phyloP scores from a whole-genome alignment of 2,888 invertebrate species.

The Brachylomia viminalis region DNA sequence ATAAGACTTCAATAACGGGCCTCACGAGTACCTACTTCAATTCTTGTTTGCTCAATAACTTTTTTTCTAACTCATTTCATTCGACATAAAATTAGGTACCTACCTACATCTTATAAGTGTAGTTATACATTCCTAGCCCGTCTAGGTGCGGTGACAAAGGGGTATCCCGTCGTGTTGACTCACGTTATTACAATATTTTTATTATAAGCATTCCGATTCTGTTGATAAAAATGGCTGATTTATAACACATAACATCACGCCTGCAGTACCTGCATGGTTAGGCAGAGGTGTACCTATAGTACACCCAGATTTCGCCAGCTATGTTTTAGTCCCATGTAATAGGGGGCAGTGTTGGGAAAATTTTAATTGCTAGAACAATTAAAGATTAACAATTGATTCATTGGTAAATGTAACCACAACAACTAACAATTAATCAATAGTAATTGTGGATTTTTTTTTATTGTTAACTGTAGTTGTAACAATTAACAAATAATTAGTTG shows the following conservation, averaged over 20 bases:
- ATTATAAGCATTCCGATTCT: slow-evolving; percentile 60
- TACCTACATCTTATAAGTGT: too few relatives aligned
- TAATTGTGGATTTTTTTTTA: too few relatives aligned
- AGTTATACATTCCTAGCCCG: too few relatives aligned
- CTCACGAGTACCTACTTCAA: not conserved
- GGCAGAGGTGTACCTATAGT: not conserved
- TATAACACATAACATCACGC: slow-evolving; percentile 5
- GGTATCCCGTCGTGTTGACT: slow-evolving; percentile 59
- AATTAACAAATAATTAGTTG: too few relatives aligned
- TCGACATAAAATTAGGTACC: slow-evolving; percentile 21
- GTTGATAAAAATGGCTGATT: slow-evolving; percentile 54
- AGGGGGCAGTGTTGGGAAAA: too few relatives aligned
- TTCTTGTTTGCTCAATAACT: too few relatives aligned
- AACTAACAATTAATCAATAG: too few relatives aligned
- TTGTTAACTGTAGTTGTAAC: too few relatives aligned
- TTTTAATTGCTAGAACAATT: too few relatives aligned
- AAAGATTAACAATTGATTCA: too few relatives aligned
- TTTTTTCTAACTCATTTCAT: slow-evolving; percentile 16
- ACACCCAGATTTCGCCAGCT: not conserved
- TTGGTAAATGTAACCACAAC: too few relatives aligned
- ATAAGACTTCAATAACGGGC: not conserved
- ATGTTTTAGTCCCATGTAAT: not conserved
- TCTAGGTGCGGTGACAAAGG: slow-evolving; percentile 31
- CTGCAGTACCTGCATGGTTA: not conserved
- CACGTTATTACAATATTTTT: slow-evolving; percentile 64